Conservation (phyloP, 2,797 vertebrate species). For the Capromys pilorides region DNA sequence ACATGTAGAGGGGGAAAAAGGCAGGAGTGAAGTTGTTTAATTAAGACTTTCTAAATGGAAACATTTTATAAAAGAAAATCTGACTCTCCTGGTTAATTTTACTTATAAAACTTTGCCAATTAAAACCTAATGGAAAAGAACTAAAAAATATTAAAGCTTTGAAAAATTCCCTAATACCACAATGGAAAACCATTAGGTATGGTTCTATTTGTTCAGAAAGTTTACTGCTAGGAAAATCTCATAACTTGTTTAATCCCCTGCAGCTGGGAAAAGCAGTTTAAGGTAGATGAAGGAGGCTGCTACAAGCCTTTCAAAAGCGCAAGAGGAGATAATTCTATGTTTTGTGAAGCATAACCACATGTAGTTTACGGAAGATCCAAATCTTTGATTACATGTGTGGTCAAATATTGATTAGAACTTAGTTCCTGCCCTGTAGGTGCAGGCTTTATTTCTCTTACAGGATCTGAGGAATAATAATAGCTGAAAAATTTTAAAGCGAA, state of each 20-base stretch:
- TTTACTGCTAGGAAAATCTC: constrained; percentile 83
- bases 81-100: constrained; percentile 82
- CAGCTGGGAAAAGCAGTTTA: constrained; percentile 66
- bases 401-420: neutral
- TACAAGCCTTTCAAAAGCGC: neutral
- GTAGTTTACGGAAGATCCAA: neutral
- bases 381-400: neutral
- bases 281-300: neutral
- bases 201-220: constrained; percentile 72
- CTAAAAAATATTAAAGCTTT: constrained; percentile 74
- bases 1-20: neutral
- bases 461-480: neutral
- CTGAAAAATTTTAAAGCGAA: neutral
- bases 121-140: constrained; percentile 82
- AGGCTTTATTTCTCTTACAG: neutral
- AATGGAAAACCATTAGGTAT: constrained; percentile 77
- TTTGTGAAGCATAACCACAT: neutral
- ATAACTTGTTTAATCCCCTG: constrained; percentile 78
- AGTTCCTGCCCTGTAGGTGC: neutral
- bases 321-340: neutral
- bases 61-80: constrained; percentile 77
- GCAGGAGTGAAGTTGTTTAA: constrained; percentile 50
- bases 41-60: constrained; percentile 73
- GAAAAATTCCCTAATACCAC: constrained; percentile 79
- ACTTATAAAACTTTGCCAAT: constrained; percentile 85